These are phyloP conservation scores for Nemoura dubitans DNA, from an alignment of 2,888 invertebrate genomes.

Conservation along the genomic window DNA sequence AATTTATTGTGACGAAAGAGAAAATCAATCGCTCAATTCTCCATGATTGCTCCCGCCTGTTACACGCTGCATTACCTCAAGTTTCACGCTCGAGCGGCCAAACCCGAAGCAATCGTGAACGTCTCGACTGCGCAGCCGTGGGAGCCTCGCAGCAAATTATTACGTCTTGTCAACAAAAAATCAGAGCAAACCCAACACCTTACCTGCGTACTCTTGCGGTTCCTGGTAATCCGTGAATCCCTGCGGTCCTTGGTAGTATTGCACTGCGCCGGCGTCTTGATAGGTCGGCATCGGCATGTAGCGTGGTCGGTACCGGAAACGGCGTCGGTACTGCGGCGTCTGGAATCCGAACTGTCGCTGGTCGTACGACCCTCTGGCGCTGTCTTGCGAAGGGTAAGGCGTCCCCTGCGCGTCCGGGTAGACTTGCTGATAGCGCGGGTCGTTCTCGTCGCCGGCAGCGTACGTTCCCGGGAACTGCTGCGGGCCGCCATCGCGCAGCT, in stretches of 20 bases:
- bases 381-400: neutral
- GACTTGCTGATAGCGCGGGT: slow-evolving; percentile 23
- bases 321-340: slow-evolving; percentile 15
- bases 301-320: slow-evolving; percentile 29
- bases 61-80: neutral
- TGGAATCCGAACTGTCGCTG: neutral
- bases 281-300: slow-evolving; percentile 20
- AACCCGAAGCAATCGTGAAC: neutral
- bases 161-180: neutral
- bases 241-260: slow-evolving; percentile 34
- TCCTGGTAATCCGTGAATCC: slow-evolving; percentile 30
- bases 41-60: neutral
- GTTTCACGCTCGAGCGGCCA: neutral
- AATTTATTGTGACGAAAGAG: neutral
- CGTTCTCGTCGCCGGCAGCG: neutral
- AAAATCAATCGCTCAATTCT: neutral
- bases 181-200: neutral
- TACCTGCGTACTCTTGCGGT: slow-evolving; percentile 22
- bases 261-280: slow-evolving; percentile 28
- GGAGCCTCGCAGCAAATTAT: neutral
- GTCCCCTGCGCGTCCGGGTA: slow-evolving; percentile 15
- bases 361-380: neutral
- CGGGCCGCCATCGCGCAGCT: slow-evolving; percentile 7
- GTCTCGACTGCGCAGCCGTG: neutral
- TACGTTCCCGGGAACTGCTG: slow-evolving; percentile 32